phyloP scores from a whole-genome alignment of 2,888 invertebrate species.

The Drosophila paucipuncta region DNA sequence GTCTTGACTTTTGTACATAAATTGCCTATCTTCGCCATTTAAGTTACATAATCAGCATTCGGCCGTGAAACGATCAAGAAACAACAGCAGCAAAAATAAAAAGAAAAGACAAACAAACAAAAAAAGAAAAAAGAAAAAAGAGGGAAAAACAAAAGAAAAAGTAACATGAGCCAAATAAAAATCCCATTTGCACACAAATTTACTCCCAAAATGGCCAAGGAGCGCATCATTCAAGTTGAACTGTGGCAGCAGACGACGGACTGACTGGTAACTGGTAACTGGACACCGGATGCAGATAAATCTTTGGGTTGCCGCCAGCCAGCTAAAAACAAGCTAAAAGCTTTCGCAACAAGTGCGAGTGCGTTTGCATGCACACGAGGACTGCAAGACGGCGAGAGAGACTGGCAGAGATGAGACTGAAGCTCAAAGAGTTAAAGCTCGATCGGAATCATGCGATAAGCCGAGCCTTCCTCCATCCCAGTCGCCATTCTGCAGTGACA shows the following conservation, averaged over 20 bases:
- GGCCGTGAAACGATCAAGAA: conserved; percentile 40
- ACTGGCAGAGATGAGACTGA: conserved; percentile 14
- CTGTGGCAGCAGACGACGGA: conserved; percentile 33
- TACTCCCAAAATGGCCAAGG: conserved; percentile 79
- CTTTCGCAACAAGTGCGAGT: conserved; percentile 61
- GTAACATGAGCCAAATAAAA: conserved; percentile 82
- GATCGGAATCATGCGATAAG: conserved; percentile 80
- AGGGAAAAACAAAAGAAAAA: conserved; percentile 28
- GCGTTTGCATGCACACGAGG: conserved; percentile 56
- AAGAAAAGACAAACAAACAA: not conserved
- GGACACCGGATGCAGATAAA: conserved; percentile 82
- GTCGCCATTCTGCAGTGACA: conserved; percentile 57
- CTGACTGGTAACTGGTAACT: conserved; percentile 71
- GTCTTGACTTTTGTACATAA: conserved; percentile 9
- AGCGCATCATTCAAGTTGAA: conserved; percentile 74
- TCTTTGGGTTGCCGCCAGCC: conserved; percentile 69
- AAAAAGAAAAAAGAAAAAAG: not conserved
- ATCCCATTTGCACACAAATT: conserved; percentile 82
- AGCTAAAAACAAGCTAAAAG: conserved; percentile 42
- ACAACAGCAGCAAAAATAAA: conserved; percentile 20
- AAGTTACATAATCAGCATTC: conserved; percentile 51
- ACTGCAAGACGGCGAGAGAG: not conserved
- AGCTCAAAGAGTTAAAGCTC: conserved; percentile 67
- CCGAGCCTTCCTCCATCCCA: conserved; percentile 7
- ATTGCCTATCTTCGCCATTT: conserved; percentile 30